phyloP scores from a whole-genome alignment of 2,113 vertebrate species.

The Channa maculata region DNA sequence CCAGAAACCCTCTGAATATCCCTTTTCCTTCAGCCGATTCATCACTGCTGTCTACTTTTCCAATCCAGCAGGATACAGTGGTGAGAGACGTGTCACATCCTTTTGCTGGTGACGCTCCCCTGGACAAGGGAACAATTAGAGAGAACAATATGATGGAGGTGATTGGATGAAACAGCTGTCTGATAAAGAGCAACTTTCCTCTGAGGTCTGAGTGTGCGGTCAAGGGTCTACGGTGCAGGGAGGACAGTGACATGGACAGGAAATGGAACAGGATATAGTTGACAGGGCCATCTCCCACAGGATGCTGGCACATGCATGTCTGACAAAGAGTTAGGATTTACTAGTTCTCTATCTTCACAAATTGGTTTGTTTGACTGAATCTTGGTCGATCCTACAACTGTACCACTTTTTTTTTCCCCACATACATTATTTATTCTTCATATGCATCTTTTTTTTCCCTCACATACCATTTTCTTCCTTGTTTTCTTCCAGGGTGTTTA shows the following conservation, averaged over 20 bases:
- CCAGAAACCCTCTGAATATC: conserved; percentile 54
- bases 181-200: conserved; percentile 46
- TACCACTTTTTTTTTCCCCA: not conserved
- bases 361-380: not conserved
- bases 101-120: conserved; percentile 42
- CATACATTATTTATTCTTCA: not conserved
- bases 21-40: conserved; percentile 62
- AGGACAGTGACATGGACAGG: conserved; percentile 55
- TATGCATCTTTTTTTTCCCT: conserved; percentile 15
- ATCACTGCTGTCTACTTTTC: conserved; percentile 65
- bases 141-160: conserved; percentile 29
- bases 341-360: too few relatives aligned
- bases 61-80: conserved; percentile 65
- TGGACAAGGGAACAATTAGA: conserved; percentile 48
- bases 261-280: conserved; percentile 66
- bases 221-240: conserved; percentile 17
- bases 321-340: conserved; percentile 29
- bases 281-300: conserved; percentile 68
- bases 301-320: conserved; percentile 64
- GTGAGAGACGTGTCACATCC: conserved; percentile 67
- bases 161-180: conserved; percentile 55
- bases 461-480: not conserved
- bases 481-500: conserved; percentile 3
- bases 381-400: not conserved
- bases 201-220: conserved; percentile 28